Conservation (phyloP, 2,113 vertebrate genomes). For the Epinephelus fuscoguttatus region DNA sequence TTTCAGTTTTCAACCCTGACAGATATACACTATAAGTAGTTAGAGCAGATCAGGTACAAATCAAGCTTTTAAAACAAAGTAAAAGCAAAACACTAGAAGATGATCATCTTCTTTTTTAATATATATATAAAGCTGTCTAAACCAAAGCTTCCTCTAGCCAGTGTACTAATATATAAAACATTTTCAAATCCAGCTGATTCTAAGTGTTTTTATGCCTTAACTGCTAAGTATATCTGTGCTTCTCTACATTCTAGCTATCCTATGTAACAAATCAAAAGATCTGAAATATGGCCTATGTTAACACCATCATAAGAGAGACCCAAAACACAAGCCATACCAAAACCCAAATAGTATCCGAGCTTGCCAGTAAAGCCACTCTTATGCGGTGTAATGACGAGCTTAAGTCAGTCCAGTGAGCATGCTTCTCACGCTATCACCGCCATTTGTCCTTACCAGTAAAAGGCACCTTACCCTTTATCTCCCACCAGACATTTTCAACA, state of each 20-base stretch:
- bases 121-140: conserved; percentile 67
- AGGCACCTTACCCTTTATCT: conserved; percentile 85
- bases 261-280: conserved; percentile 63
- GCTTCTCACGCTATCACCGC: conserved; percentile 81
- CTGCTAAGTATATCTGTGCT: conserved; percentile 72
- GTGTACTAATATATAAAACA: conserved; percentile 74
- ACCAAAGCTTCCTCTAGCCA: conserved; percentile 72
- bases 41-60: conserved; percentile 66
- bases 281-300: conserved; percentile 55
- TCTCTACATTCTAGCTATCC: conserved; percentile 73
- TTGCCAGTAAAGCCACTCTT: conserved; percentile 52
- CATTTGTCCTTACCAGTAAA: conserved; percentile 86
- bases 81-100: conserved; percentile 63
- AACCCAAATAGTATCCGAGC: conserved; percentile 41
- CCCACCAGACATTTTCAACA: conserved; percentile 37
- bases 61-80: conserved; percentile 59
- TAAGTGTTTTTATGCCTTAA: conserved; percentile 67
- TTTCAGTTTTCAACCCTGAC: conserved; percentile 44
- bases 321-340: conserved; percentile 57
- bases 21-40: conserved; percentile 56
- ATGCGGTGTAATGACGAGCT: conserved; percentile 40
- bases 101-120: conserved; percentile 52
- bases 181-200: conserved; percentile 70
- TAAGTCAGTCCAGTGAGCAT: conserved; percentile 73
- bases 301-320: conserved; percentile 58